phyloP scores from a whole-genome alignment of 2,113 vertebrate species.

The Garra rufa region DNA sequence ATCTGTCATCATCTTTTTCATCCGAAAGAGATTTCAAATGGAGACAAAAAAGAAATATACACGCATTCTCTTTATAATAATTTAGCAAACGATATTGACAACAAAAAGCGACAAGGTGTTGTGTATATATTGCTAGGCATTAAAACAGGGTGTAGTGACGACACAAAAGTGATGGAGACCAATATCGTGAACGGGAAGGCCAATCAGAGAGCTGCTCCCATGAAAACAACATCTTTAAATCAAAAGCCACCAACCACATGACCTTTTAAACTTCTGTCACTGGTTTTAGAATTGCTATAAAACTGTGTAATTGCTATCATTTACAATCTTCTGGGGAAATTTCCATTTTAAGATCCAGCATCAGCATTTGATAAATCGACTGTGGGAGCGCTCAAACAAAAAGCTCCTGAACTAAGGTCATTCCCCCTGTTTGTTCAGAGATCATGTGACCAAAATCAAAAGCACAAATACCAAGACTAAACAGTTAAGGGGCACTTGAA shows the following conservation, averaged over 20 bases:
- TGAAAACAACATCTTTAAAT: not conserved
- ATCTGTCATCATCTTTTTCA: constrained; percentile 36
- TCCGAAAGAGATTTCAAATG: constrained; percentile 65
- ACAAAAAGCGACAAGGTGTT: constrained; percentile 61
- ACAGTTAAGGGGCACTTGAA: constrained; percentile 30
- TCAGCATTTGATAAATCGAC: not conserved
- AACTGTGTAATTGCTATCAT: constrained; percentile 1
- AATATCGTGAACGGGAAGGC: not conserved
- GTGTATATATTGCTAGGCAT: constrained; percentile 70
- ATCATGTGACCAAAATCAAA: constrained; percentile 49
- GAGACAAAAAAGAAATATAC: constrained; percentile 68
- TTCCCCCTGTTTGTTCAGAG: constrained; percentile 37
- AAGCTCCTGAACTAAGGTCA: not conserved
- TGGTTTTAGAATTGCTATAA: constrained; percentile 13
- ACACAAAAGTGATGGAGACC: constrained; percentile 50
- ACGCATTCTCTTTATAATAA: constrained; percentile 69
- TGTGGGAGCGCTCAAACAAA: not conserved
- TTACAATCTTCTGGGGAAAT: not conserved
- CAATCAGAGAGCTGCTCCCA: constrained; percentile 18
- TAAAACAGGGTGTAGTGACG: constrained; percentile 45
- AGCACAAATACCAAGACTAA: not conserved
- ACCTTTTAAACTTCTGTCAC: not conserved
- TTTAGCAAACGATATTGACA: constrained; percentile 73
- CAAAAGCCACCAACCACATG: constrained; percentile 18
- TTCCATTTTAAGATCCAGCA: not conserved